Evolutionary conservation across 2,888 invertebrate species (phyloP), one percentile per base, ranked within the genome.

Genomic region (Euproctis similis): DNA sequence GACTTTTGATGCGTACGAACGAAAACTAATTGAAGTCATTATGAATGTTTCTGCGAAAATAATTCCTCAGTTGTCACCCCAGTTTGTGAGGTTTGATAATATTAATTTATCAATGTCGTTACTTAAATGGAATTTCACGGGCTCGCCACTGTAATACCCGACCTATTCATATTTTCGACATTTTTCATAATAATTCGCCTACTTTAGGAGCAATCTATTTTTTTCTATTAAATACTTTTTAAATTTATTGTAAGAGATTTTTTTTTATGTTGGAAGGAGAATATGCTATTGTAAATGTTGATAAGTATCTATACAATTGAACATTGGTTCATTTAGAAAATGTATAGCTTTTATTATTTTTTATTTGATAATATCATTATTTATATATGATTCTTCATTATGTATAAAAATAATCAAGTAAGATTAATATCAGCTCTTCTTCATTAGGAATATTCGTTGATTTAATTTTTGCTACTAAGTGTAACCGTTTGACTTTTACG

Each of bases 81-180:
- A 36, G 22, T 42, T 48, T 53, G 26, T 44, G 32, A 39, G 37
- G 27, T 23, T 31, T 47, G 46, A 52, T 46, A 47, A 46, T 51
- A 34, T 50, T 61, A 64, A 64, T 64, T 64, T 64, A 64, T 64
- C 64, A 64, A 55, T 48, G 65, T 61, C 63, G 24, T 31, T 42
- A 39, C 47, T 45, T 58, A 61, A 58, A 64, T 62, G 57, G 57
- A 50, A 57, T 56, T 55, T 53, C 42, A 50, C 45, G 45, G 59
- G 53, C 59, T 53, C 42, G 53, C 34, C 41, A 9, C 26, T 25
- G 26, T 42, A 36, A 42, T 42, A 46, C 46, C 39, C 43, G 42
- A 35, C 53, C 50, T 56, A 58, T 50, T 52, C 41, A 52, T 58
- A 47, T 49, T 46, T 52, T 55, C 48, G 34, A 43, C 46, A 53